Conservation (phyloP, 2,113 vertebrate genomes). For the Tetrao urogallus region DNA sequence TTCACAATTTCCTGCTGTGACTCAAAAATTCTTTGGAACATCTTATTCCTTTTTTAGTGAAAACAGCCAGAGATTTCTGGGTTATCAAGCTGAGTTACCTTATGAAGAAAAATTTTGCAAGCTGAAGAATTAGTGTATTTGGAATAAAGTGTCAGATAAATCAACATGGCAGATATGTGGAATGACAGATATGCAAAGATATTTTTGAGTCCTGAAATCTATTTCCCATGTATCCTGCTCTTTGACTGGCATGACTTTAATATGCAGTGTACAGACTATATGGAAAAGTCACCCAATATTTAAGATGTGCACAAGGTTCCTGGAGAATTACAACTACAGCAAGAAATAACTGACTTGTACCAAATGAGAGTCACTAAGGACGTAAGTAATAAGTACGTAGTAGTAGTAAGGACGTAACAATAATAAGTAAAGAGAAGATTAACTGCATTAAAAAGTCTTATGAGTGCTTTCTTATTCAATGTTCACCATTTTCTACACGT, state of each 20-base stretch:
- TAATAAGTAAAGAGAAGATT: neutral
- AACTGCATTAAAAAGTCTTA: neutral
- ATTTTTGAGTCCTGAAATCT: neutral
- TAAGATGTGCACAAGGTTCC: neutral
- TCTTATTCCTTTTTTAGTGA: neutral
- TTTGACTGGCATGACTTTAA: neutral
- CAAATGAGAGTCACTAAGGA: neutral
- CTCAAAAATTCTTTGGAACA: neutral
- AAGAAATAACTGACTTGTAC: neutral
- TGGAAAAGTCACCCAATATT: neutral
- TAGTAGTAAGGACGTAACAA: constrained; percentile 10
- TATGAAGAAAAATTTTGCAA: neutral
- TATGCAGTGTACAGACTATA: neutral
- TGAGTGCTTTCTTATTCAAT: neutral
- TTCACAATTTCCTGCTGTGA: neutral
- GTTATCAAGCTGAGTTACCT: constrained; percentile 14
- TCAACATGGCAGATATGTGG: neutral
- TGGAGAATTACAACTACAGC: neutral
- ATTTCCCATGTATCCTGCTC: neutral
- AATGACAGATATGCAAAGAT: neutral
- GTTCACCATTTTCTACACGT: neutral
- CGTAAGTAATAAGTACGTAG: neutral
- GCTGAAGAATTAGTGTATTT: neutral
- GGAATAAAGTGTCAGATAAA: neutral
- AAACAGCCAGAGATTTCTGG: neutral